Evolutionary conservation across 2,113 vertebrate genomes (phyloP), one percentile per base, ranked within the genome.

Genomic region (Tachysurus vachellii): DNA sequence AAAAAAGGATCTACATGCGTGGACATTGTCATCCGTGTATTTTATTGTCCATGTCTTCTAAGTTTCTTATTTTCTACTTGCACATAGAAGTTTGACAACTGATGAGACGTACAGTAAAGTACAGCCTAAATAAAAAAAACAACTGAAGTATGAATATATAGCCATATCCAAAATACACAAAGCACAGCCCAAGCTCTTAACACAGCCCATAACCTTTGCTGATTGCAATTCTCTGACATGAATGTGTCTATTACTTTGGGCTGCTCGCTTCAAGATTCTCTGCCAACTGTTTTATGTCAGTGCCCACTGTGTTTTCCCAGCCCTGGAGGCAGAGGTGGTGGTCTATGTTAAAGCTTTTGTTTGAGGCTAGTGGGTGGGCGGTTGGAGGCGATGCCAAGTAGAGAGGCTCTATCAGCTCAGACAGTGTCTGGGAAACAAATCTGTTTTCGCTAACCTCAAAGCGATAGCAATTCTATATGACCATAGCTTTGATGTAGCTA

Each of bases 221-320:
- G n/a, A 66, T 31, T 85, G 84, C 26, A 47, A 86, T 83, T 77
- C 61, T 66, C 66, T 36, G 1, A n/a, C 31, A 56, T 75, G n/a
- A 83, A 80, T 53, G 57, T 85, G 42, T 56, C 79, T 85, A 70
- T 61, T 71, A 84, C 81, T 56, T 42, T 42, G 19, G n/a, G 64
- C 23, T 64, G 28, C 75, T 82, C n/a, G 21, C 14, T 44, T 21
- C 36, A 62, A 59, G 66, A 68, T 53, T 31, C 31, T 31, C 36
- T 75, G 80, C 85, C 90, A 88, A 61, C 59, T 86, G 70, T 90
- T 88, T 88, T 79, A 90, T 86, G 88, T 89, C 26, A 44, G 73
- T 54, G 64, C 76, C 87, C 36, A 62, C 59, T 82, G 62, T 83
- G 88, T 68, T 79, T 86, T 90, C 80, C 83, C 85, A 86, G 28